A percentile compares a stretch with the other conserved stretches of the same genome.
phyloP scores from a whole-genome alignment of 2,888 invertebrate species.

The Mantis religiosa region DNA sequence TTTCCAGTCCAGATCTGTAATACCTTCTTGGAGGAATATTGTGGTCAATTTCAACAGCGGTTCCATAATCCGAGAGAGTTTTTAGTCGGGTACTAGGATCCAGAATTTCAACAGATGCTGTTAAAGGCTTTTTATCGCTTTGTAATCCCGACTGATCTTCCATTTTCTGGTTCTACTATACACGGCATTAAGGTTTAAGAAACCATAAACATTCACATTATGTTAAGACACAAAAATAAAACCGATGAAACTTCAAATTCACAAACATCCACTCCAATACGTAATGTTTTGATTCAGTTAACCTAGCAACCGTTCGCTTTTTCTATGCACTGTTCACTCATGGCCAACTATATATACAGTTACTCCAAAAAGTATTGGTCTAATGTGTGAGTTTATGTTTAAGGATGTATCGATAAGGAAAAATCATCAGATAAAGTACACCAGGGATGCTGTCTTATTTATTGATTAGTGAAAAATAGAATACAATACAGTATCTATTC shows the following conservation, averaged over 20 bases:
- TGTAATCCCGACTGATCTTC: neutral
- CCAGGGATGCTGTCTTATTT: too few species aligned
- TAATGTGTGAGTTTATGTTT: too few species aligned
- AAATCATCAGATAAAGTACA: too few species aligned
- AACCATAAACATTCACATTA: neutral
- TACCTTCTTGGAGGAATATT: constrained; percentile 78
- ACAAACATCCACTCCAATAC: too few species aligned
- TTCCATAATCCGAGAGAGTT: constrained; percentile 62
- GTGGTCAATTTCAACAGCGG: constrained; percentile 66
- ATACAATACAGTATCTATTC: too few species aligned
- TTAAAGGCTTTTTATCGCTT: neutral
- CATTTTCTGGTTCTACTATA: neutral
- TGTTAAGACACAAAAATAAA: neutral
- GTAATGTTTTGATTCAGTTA: too few species aligned
- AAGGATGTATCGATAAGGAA: too few species aligned
- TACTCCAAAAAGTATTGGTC: too few species aligned
- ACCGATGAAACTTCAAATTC: neutral
- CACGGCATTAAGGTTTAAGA: neutral
- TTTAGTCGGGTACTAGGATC: constrained; percentile 67
- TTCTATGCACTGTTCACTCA: too few species aligned
- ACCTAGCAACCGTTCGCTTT: too few species aligned
- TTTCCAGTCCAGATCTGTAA: constrained; percentile 83
- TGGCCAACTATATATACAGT: too few species aligned
- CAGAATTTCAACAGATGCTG: constrained; percentile 35
- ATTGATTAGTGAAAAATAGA: too few species aligned